phyloP scores from a whole-genome alignment of 2,888 invertebrate genomes.

The Timema cristinae region DNA sequence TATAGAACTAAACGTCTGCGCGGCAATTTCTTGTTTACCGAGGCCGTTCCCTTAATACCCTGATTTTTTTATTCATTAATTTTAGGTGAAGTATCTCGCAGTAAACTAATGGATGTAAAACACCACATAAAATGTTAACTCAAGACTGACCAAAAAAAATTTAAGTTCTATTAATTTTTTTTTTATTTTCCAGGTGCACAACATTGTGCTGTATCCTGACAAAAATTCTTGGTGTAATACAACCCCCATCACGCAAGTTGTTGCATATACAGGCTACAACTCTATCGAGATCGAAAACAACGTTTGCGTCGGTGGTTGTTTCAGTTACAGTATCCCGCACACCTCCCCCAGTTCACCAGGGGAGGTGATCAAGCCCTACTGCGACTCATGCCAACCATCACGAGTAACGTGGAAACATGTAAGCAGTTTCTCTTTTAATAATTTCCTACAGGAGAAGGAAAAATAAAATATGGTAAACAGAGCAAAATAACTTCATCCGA shows the following conservation, averaged over 20 bases:
- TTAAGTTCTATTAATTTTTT: too few relatives aligned
- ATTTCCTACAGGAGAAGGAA: not conserved
- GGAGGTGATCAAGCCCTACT: constrained; percentile 60
- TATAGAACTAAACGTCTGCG: too few relatives aligned
- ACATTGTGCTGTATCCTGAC: constrained; percentile 64
- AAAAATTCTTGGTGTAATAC: constrained; percentile 68
- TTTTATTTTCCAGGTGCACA: constrained; percentile 55
- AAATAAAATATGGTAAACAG: constrained; percentile 6
- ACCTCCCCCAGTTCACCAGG: constrained; percentile 64
- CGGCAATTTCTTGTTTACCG: too few relatives aligned
- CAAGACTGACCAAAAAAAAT: too few relatives aligned
- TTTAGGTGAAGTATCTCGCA: too few relatives aligned
- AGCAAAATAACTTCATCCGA: not conserved
- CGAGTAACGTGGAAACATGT: constrained; percentile 62
- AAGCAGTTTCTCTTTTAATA: constrained; percentile 35
- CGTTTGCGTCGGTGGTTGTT: constrained; percentile 67
- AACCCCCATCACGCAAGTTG: constrained; percentile 63
- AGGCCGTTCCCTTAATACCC: too few relatives aligned
- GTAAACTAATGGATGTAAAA: too few relatives aligned
- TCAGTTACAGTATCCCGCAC: constrained; percentile 65
- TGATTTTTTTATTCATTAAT: too few relatives aligned
- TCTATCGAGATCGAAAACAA: constrained; percentile 64
- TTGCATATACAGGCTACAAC: constrained; percentile 60
- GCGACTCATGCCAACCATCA: constrained; percentile 65
- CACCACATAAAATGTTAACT: too few relatives aligned